A percentile compares a stretch with the other conserved stretches of the same genome.
Conservation (phyloP, 2,797 vertebrate species). For the Lophotriccus pileatus region DNA sequence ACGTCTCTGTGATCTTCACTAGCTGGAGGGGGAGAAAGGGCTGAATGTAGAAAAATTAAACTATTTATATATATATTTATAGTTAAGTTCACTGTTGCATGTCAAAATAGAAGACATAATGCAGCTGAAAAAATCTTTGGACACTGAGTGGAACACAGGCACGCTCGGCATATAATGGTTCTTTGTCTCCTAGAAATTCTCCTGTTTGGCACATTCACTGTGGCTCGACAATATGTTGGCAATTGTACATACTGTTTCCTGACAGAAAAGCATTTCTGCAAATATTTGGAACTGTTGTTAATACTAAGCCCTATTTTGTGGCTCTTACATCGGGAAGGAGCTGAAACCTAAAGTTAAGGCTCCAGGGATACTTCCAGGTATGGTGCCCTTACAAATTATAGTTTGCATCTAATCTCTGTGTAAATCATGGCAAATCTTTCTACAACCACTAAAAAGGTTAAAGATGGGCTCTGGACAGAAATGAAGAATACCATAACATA, state of each 20-base stretch:
- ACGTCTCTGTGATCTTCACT: neutral
- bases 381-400: neutral
- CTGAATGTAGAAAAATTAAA: neutral
- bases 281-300: slow-evolving; percentile 3
- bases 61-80: slow-evolving; percentile 29
- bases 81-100: neutral
- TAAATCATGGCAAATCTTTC: slow-evolving; percentile 44
- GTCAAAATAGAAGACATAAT: slow-evolving; percentile 22
- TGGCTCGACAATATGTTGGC: neutral
- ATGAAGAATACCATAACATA: neutral
- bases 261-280: slow-evolving; percentile 37
- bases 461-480: neutral
- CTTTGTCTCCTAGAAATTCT: neutral
- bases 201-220: neutral
- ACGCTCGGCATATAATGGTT: neutral
- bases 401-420: slow-evolving; percentile 19
- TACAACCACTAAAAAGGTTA: neutral
- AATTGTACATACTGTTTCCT: neutral
- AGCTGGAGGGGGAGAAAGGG: neutral
- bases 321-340: slow-evolving; percentile 28
- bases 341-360: neutral
- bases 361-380: slow-evolving; percentile 1
- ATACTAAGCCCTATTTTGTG: neutral
- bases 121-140: neutral
- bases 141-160: neutral